Percentiles rank a stretch among this genome's conserved stretches.
These are phyloP conservation scores for Antedon mediterranea DNA, from an alignment of 53 echinoderm and acorn worm species.

Conservation along the genomic window DNA sequence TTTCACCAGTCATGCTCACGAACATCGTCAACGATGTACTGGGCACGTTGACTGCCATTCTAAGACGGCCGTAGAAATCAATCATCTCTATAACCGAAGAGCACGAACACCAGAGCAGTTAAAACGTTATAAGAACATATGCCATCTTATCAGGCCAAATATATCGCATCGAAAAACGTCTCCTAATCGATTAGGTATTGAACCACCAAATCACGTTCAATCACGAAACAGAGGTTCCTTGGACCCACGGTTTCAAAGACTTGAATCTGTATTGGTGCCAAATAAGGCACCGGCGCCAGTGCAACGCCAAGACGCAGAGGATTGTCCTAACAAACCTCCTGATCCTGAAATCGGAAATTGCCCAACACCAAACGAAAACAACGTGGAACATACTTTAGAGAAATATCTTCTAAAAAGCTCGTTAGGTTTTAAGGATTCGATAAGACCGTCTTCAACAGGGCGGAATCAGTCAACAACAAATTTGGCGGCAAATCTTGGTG, in stretches of 20 bases:
- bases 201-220: background rate
- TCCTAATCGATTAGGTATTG: background rate
- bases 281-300: background rate
- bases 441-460: background rate
- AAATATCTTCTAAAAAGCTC: background rate
- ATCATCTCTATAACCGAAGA: background rate
- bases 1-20: background rate
- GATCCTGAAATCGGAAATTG: background rate
- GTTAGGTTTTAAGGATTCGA: background rate
- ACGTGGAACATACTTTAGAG: background rate
- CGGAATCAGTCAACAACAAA: background rate
- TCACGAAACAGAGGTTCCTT: conserved; percentile 4
- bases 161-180: background rate
- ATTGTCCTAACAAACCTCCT: background rate
- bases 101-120: background rate
- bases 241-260: conserved; percentile 45
- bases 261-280: conserved; percentile 31
- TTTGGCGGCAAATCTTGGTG: background rate
- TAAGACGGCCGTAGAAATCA: background rate
- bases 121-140: background rate
- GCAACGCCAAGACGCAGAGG: background rate
- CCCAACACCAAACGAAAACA: background rate
- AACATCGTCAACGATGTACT: background rate
- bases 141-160: background rate
- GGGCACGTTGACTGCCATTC: background rate